Base-by-base conservation (phyloP, 2,113 vertebrate genomes). In the Anhinga anhinga region DNA sequence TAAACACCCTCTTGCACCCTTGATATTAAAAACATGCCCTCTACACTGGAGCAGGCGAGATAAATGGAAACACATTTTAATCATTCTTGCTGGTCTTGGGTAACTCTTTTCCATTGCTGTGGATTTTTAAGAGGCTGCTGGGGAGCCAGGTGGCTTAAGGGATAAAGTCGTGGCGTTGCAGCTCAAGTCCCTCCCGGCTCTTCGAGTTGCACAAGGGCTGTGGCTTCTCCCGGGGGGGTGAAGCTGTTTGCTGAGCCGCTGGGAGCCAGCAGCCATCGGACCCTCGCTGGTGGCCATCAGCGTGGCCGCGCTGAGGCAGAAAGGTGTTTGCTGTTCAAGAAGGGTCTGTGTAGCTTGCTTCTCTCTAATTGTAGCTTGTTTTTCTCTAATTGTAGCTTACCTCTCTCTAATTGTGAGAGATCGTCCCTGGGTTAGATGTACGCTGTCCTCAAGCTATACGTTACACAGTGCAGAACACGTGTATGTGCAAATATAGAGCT, bases 51-150 rank as follows among this genome's bases (percentile, higher is more conserved):
- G 56, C 65, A 34, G 66, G 70, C n/a, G 4, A 26, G 59, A 53
- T 77, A 87, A 97, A 61, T 82, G 74, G 58, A 94, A 96, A 82
- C 45, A 82, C 49, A n/a, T 95, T 92, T 93, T 56, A 61, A 59
- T 86, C 72, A 55, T 73, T 85, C 50, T 44, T 79, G 42, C 36
- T 0, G 25, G 62, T 56, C 77, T 47, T 9, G n/a, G 63, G 77
- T 81, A 82, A 23, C 59, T 36, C 72, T 47, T 52, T 65, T 58
- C 45, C 47, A 10, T 49, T 15, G 66, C 62, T 85, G 40, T 42
- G 88, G 42, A 11, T 94, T 84, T 89, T 73, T 59, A 44, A 44
- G 82, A 71, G 82, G 15, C 32, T 7, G 2, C 42, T 26, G 34
- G 52, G 61, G 53, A 85, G 34, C 79, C 79, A 61, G 93, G 58